Percentiles rank a stretch among this genome's conserved stretches.
These are phyloP conservation scores for Galerucella pusilla DNA, from an alignment of 2,888 invertebrate species.

Conservation along the genomic window DNA sequence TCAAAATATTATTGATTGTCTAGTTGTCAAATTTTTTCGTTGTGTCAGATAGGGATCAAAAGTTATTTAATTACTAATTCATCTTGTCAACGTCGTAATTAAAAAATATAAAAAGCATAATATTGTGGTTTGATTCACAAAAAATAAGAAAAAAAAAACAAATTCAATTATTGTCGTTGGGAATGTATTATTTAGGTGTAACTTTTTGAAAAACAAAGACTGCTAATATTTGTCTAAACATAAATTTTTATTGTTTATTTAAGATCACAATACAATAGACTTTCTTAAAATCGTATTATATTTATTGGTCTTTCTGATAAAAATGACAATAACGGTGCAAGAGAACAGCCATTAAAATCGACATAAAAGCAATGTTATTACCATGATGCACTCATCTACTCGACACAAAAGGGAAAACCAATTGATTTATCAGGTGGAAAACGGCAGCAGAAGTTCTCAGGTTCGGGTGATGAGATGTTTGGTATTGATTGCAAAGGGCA, in stretches of 20 bases:
- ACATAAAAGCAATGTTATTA: constrained; percentile 31
- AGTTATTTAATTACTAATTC: too few relatives aligned
- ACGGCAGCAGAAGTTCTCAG: constrained; percentile 56
- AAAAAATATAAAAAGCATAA: too few relatives aligned
- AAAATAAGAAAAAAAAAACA: too few relatives aligned
- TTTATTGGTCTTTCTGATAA: constrained; percentile 16
- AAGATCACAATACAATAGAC: neutral
- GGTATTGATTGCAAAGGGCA: constrained; percentile 55
- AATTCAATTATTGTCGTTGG: too few relatives aligned
- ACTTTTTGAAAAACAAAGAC: too few relatives aligned
- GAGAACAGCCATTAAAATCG: constrained; percentile 29
- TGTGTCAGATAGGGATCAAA: too few relatives aligned
- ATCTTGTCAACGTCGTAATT: too few relatives aligned
- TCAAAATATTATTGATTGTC: too few relatives aligned
- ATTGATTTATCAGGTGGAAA: constrained; percentile 66
- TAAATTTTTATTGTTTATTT: neutral
- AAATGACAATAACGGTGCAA: constrained; percentile 22
- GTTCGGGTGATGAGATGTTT: constrained; percentile 48
- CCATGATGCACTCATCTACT: constrained; percentile 26
- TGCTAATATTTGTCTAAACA: too few relatives aligned
- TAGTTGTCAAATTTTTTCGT: too few relatives aligned
- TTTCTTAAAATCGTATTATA: neutral
- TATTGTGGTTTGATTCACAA: too few relatives aligned
- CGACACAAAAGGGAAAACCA: constrained; percentile 47
- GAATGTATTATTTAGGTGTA: too few relatives aligned